Base-by-base conservation (phyloP, 2,797 vertebrate species). In the Acrocephalus scirpaceus region DNA sequence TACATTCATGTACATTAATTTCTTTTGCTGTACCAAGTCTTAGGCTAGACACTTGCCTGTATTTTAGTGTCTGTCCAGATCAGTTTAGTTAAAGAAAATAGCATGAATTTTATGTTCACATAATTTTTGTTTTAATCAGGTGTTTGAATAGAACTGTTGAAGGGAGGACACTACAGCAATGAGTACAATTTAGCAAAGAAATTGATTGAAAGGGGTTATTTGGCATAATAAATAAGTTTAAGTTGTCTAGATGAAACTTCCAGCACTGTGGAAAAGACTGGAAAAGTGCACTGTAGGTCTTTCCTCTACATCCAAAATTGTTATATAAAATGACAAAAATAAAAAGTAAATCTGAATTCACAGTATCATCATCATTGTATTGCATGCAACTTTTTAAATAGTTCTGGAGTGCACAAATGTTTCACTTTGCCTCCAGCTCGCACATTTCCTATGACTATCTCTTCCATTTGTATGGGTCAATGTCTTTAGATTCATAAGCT, bases 41-140 rank as follows among this genome's bases (percentile, higher is more conserved):
- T 64, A 88, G 48, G 27, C n/a, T 70, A 74, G 44, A 86, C 12
- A 36, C 7, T 76, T 76, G 5, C 30, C 60, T 60, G 45, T 26
- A 45, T 80, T 95, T 88, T 71, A 83, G 29, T 23, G 4, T 38
- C 36, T 66, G 30, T 53, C 45, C 30, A 44, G 20, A 86, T 56
- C 67, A 70, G 36, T 88, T 82, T 62, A 48, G 47, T 83, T 91
- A 81, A 83, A 56, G 18, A 80, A 94, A 80, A 64, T 26, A 45
- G 4, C 9, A n/a, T 34, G 12, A 72, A 53, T 72, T 71, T 86
- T 58, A 47, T 22, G 7, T 58, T 66, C 12, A 45, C 12, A 34
- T 85, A 27, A 7, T 9, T 56, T 50, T 89, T 92, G 23, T 75
- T 48, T 72, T 19, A 70, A 72, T 90, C 32, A 50, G 5, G 6